Evolutionary conservation across 1,140 invertebrate species (phyloP), one percentile per base, ranked within the genome.

Genomic region (Caenorhabditis briggsae): DNA sequence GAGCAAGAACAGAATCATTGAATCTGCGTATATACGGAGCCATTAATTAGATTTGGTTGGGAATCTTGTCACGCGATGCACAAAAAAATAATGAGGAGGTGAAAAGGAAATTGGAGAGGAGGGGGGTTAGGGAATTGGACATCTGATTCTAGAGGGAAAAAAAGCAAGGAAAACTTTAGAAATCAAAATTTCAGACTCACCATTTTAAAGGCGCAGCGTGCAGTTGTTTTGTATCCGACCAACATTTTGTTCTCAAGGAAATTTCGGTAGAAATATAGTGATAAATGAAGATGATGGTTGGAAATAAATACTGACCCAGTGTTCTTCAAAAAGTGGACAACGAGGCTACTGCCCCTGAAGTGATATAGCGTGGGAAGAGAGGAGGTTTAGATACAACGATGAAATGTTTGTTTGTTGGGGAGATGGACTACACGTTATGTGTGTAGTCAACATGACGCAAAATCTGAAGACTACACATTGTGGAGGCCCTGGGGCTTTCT

Each of bases 371-470:
- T 8, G 14, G 6, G 1, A 25, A 64, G 33, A 8, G 25, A 33
- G 25, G 64, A 70, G 64, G 14, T 70, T 70, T 70, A 70, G 64
- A 70, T 3, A 33, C 64, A 33, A 16, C 33, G 16, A 53, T 33
- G 25, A 70, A 70, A 12, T 70, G 64, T 70, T 70, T 70, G 33
- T 70, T 46, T 18, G 12, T 23, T 18, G 5, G 16, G 64, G 18
- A 70, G 33, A n/a, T 9, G 43, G 33, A 70, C 64, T 70, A 70
- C 64, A 70, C 64, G 64, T 70, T 70, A 70, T 70, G 20, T 70
- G 64, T 70, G 64, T 70, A 70, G 64, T 70, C 59, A 2, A 6
- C 12, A 64, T 7, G 20, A 64, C 2, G 23, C 12, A 53, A 16
- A 11, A 50, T 50, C 16, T 58, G n/a, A 18, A 58, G n/a, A 58